Evolutionary conservation across 2,797 vertebrate genomes (phyloP).

Genomic region (Spinus olivaceus): DNA sequence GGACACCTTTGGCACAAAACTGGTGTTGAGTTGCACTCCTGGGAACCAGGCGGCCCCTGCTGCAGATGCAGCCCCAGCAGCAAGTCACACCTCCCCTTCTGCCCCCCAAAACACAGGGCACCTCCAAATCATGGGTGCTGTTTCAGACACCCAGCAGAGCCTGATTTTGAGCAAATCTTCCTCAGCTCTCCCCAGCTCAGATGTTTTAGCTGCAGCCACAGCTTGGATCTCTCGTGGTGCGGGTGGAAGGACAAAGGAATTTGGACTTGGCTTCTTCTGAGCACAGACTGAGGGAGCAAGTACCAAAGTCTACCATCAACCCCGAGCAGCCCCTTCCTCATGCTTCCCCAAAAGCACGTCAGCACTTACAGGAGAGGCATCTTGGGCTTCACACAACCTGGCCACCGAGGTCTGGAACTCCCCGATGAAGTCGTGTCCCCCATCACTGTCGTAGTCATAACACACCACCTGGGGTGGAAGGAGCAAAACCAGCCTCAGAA

Average conservation of each 20-base stretch:
- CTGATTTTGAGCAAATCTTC: not conserved
- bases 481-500: not conserved
- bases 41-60: not conserved
- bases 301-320: not conserved
- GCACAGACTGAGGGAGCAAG: not conserved
- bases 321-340: accelerated
- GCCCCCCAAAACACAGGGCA: not conserved
- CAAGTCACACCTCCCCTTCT: not conserved
- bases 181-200: not conserved
- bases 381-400: constrained; percentile 89
- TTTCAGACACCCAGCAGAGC: not conserved
- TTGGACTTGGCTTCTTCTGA: not conserved
- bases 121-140: not conserved
- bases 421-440: constrained; percentile 96
- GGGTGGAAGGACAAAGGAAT: not conserved
- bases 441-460: constrained; percentile 94
- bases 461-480: constrained; percentile 82
- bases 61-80: not conserved
- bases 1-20: not conserved
- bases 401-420: constrained; percentile 90
- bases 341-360: not conserved
- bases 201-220: not conserved
- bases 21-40: not conserved
- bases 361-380: constrained; percentile 81
- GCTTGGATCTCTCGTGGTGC: accelerated